These are phyloP conservation scores for Meriones psammophilus DNA, from an alignment of 2,797 vertebrate genomes.

Conservation along the genomic window DNA sequence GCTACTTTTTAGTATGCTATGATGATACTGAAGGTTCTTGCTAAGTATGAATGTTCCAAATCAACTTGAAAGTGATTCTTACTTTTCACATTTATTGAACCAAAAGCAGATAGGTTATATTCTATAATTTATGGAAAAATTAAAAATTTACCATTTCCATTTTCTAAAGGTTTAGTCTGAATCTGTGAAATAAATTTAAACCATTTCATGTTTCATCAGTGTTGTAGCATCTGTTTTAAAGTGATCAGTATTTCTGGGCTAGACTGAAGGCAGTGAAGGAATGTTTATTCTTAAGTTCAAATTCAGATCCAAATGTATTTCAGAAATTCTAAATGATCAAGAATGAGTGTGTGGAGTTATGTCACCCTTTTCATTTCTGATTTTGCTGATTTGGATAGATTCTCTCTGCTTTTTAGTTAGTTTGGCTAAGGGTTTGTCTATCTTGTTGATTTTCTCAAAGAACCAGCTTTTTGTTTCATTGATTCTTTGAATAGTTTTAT, in stretches of 20 bases:
- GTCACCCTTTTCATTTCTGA: too few species aligned
- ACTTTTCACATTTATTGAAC: conserved; percentile 35
- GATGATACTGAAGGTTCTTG: not conserved
- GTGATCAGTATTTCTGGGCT: not conserved
- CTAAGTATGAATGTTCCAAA: not conserved
- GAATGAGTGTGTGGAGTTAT: not conserved
- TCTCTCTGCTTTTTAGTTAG: too few species aligned
- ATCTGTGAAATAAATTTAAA: not conserved
- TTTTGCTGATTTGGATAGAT: too few species aligned
- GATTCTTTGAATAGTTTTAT: too few species aligned
- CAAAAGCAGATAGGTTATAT: conserved; percentile 1
- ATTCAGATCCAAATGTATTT: not conserved
- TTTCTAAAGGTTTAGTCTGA: conserved; percentile 46
- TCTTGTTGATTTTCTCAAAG: too few species aligned
- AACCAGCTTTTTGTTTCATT: too few species aligned
- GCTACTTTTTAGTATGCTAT: not conserved
- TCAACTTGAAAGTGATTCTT: not conserved
- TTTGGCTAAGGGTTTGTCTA: too few species aligned
- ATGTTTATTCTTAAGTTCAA: not conserved
- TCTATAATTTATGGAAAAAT: conserved; percentile 42
- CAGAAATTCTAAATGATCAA: not conserved
- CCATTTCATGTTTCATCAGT: not conserved
- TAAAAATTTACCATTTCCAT: conserved; percentile 21
- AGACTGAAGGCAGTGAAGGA: not conserved
- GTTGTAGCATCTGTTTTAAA: not conserved